Evolutionary conservation across 2,888 invertebrate species (phyloP), one percentile per base, ranked within the genome.

Genomic region (Andrena dorsata): DNA sequence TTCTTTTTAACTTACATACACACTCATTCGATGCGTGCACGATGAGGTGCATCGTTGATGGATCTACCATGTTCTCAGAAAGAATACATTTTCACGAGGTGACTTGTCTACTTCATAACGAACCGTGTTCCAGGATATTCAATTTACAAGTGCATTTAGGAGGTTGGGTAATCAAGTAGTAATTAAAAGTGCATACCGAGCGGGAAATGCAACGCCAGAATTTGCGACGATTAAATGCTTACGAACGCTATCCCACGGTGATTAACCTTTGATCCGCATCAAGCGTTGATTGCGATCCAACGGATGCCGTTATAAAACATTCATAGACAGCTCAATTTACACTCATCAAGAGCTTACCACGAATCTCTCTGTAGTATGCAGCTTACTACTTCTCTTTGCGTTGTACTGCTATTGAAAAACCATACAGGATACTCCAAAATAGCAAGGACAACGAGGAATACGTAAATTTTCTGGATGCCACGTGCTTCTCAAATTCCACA

Each of bases 211-310:
- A 58, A n/a, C 58, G 68, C 53, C 61, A 16, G 56, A 78, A 66
- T 72, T 75, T 16, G 53, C 49, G 51, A 51, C 73, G 71, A 82
- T 83, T 82, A 78, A 82, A 82, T 78, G 71, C 70, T 73, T 70
- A 77, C 75, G 47, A 64, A 53, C 26, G 61, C 58, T 80, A 76
- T 79, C 78, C 79, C 75, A 65, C 82, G 63, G 69, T 56, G 63
- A 77, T 82, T 77, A 80, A 76, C 71, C 70, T 69, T 76, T 70
- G 75, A 80, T 80, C 32, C 47, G 74, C 32, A 68, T 76, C 63
- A 70, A 74, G 77, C 66, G 66, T 63, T 83, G 63, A 79, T 64
- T 58, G 72, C 61, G 47, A 51, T n/a, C 20, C 41, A 56, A 41
- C 7, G 56, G 51, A 66, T 58, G 64, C 41, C 23, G 47, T 20